A percentile compares a stretch with the other conserved stretches of the same genome.
phyloP scores from a whole-genome alignment of 2,888 invertebrate genomes.

The Chorisops tibialis region DNA sequence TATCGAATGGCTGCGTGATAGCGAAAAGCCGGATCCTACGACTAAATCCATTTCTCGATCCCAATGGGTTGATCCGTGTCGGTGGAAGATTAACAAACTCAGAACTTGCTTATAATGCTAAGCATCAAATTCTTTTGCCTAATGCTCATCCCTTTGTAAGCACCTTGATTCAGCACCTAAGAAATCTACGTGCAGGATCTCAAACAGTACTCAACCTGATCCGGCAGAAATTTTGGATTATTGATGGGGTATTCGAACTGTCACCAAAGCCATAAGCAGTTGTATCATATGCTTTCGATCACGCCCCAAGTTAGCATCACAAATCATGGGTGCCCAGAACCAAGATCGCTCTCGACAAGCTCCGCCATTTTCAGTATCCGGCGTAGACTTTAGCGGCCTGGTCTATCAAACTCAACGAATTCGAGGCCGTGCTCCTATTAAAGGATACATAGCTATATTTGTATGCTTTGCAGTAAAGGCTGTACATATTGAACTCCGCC shows the following conservation, averaged over 20 bases:
- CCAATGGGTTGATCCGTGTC: conserved; percentile 23
- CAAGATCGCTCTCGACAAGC: background rate
- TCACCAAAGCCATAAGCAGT: conserved; percentile 1
- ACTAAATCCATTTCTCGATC: conserved; percentile 29
- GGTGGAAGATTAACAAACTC: conserved; percentile 31
- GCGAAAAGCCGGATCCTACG: background rate
- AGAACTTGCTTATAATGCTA: conserved; percentile 9
- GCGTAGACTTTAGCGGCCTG: conserved; percentile 26
- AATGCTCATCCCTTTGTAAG: background rate
- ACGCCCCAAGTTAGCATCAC: conserved; percentile 9
- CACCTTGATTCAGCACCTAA: conserved; percentile 12
- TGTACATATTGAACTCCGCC: background rate
- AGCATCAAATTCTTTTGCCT: conserved; percentile 23
- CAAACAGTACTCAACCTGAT: conserved; percentile 21
- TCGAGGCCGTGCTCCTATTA: background rate
- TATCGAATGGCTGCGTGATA: background rate
- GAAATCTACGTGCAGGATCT: conserved; percentile 19
- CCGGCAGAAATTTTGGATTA: conserved; percentile 1
- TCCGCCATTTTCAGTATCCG: conserved; percentile 23
- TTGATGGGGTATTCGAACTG: conserved; percentile 10
- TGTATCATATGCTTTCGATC: conserved; percentile 19
- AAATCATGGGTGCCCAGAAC: conserved; percentile 21
- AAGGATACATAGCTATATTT: background rate
- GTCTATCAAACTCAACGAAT: background rate
- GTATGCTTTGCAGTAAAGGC: background rate